These are phyloP conservation scores for Emys orbicularis DNA, from an alignment of 2,797 vertebrate genomes.

Conservation along the genomic window DNA sequence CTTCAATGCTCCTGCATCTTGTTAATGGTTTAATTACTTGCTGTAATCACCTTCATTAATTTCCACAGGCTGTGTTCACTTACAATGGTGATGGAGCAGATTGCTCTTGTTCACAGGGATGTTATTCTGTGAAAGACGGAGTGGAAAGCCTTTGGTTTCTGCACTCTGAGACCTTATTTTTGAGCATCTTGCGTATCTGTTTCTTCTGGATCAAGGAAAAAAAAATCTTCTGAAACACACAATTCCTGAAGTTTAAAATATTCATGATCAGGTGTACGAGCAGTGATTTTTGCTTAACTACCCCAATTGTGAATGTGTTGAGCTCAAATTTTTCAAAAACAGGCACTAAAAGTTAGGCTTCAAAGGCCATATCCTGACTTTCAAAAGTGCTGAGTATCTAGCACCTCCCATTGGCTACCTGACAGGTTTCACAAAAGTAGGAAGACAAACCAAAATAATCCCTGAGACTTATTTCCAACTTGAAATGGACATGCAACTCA, in stretches of 20 bases:
- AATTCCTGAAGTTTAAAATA: not conserved
- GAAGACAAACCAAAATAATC: not conserved
- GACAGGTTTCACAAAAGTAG: not conserved
- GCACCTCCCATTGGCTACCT: not conserved
- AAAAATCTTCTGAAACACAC: not conserved
- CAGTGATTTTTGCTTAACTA: not conserved
- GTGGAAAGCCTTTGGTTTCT: not conserved
- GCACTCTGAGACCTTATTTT: not conserved
- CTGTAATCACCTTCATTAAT: not conserved
- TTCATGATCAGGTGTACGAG: not conserved
- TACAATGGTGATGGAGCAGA: not conserved
- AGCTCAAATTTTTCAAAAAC: not conserved
- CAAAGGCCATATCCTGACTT: rapidly evolving
- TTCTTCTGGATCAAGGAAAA: not conserved
- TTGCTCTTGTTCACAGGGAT: not conserved
- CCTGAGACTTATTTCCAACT: slow-evolving; percentile 3
- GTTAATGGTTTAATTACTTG: slow-evolving; percentile 33
- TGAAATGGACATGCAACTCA: not conserved
- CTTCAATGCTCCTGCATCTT: not conserved
- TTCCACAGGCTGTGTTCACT: not conserved
- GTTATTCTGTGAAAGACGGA: not conserved
- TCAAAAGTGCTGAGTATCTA: not conserved
- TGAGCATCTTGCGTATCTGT: not conserved
- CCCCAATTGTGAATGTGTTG: not conserved
- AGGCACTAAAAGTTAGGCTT: not conserved